Conservation (phyloP, 2,797 vertebrate species). For the Pseudomugil gertrudae region DNA sequence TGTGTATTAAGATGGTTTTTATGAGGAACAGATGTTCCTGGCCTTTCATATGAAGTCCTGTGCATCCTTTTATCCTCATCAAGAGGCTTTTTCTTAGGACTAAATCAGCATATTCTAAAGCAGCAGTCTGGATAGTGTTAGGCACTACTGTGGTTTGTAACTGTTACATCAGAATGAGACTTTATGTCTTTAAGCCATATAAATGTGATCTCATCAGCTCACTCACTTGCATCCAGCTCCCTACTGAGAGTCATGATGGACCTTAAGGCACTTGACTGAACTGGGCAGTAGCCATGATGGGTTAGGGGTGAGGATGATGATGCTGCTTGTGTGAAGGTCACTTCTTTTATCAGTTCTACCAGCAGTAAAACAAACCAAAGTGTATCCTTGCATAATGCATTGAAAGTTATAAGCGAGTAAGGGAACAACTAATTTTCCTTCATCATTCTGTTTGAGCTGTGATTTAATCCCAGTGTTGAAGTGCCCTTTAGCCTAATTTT, state of each 20-base stretch:
- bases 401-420: no score
- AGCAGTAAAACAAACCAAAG: not conserved
- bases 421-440: not conserved
- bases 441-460: constrained; percentile 2
- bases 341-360: constrained; percentile 8
- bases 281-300: constrained; percentile 35
- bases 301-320: constrained; percentile 24
- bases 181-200: constrained; percentile 48
- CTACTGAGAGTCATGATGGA: constrained; percentile 41
- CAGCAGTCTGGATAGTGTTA: constrained; percentile 27
- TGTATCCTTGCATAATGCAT: not conserved
- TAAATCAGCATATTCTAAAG: constrained; percentile 15
- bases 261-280: constrained; percentile 32
- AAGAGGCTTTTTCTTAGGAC: not conserved
- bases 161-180: constrained; percentile 52
- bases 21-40: constrained; percentile 14
- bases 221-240: constrained; percentile 53
- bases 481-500: not conserved
- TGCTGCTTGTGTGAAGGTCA: constrained; percentile 54
- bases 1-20: not conserved
- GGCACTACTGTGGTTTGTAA: constrained; percentile 41
- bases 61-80: constrained; percentile 8
- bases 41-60: not conserved
- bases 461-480: not conserved
- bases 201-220: constrained; percentile 60